Evolutionary conservation across 2,888 invertebrate species (phyloP).

Genomic region (Drosophila formosana): DNA sequence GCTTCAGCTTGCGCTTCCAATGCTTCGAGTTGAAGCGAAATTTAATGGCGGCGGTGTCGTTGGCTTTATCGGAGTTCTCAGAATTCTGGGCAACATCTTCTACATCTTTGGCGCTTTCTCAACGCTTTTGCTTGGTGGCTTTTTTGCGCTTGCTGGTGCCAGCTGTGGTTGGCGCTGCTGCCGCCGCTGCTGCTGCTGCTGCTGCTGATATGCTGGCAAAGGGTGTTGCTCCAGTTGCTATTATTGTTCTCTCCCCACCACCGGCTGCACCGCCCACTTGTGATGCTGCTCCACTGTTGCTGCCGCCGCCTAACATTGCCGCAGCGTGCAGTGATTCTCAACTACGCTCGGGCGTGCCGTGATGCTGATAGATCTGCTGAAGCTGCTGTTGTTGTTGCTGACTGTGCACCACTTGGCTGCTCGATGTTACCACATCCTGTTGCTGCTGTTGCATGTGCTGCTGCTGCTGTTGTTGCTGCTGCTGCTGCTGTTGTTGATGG

Average conservation of each 20-base stretch:
- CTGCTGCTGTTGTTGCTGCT: conserved; percentile 57
- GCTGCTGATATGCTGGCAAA: conserved; percentile 72
- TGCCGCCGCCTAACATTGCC: conserved; percentile 71
- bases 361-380: conserved; percentile 85
- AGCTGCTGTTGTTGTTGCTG: conserved; percentile 73
- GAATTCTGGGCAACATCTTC: conserved; percentile 5
- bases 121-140: conserved; percentile 84
- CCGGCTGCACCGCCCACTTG: conserved; percentile 26
- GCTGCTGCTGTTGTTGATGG: conserved; percentile 78
- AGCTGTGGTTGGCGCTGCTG: conserved; percentile 42
- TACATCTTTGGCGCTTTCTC: conserved; percentile 50
- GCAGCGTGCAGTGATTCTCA: conserved; percentile 85
- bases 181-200: conserved; percentile 45
- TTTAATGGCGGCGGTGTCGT: conserved; percentile 57
- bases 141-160: conserved; percentile 83
- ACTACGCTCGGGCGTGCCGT: conserved; percentile 85
- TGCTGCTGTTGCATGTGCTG: conserved; percentile 25
- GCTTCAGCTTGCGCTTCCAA: conserved; percentile 68
- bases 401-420: conserved; percentile 82
- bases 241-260: neutral
- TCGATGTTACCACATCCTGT: conserved; percentile 84
- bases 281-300: conserved; percentile 32
- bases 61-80: conserved; percentile 9
- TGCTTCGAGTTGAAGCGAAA: conserved; percentile 75
- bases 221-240: conserved; percentile 50